phyloP scores from a whole-genome alignment of 2,113 vertebrate species.

The Pheucticus melanocephalus region DNA sequence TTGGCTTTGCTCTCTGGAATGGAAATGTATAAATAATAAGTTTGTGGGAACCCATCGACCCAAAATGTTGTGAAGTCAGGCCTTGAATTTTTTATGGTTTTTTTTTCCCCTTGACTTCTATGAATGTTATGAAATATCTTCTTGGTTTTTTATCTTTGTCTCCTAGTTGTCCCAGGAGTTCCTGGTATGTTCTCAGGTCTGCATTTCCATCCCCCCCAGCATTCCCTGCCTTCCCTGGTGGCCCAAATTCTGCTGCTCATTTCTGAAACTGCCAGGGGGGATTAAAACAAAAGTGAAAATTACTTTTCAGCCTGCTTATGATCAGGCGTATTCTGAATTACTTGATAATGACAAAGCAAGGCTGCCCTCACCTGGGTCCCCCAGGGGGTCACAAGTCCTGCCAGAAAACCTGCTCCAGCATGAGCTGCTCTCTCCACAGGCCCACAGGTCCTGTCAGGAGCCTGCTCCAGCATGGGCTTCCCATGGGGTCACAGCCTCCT shows the following conservation, averaged over 20 bases:
- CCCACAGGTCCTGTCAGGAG: background rate
- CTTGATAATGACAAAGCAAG: background rate
- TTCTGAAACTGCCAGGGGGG: background rate
- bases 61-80: background rate
- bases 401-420: background rate
- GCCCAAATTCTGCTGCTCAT: background rate
- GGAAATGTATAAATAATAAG: background rate
- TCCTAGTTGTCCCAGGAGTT: background rate
- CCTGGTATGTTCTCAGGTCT: rapidly evolving
- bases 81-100: background rate
- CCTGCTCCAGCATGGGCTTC: background rate
- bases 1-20: background rate
- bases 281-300: background rate
- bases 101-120: background rate
- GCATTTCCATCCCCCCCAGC: background rate
- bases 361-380: background rate
- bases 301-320: background rate
- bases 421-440: rapidly evolving
- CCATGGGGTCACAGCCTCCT: background rate
- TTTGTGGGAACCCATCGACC: background rate
- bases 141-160: background rate
- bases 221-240: background rate
- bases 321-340: background rate
- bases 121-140: background rate
- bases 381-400: rapidly evolving